phyloP scores from a whole-genome alignment of 1,140 invertebrate genomes.

The Wasmannia auropunctata region DNA sequence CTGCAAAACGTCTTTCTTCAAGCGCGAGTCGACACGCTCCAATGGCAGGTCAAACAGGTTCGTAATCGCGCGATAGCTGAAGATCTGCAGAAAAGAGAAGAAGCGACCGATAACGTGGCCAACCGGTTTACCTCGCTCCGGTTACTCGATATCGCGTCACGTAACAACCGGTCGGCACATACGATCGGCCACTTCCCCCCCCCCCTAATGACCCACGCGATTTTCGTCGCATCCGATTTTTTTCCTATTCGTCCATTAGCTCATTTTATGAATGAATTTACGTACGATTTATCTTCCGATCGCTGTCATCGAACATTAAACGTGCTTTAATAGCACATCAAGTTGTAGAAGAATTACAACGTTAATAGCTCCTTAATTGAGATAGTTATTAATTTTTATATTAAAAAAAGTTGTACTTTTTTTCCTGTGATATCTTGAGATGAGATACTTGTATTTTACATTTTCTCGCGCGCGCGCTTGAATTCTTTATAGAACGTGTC shows the following conservation, averaged over 20 bases:
- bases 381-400: not conserved
- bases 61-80: slow-evolving; percentile 64
- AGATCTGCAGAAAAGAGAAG: slow-evolving; percentile 14
- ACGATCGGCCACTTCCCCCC: slow-evolving; percentile 14
- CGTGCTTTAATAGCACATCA: not conserved
- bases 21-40: slow-evolving; percentile 91
- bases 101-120: slow-evolving; percentile 55
- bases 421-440: not conserved
- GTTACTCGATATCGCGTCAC: slow-evolving; percentile 51
- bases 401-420: not conserved
- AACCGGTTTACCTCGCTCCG: slow-evolving; percentile 70
- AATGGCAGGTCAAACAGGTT: slow-evolving; percentile 94
- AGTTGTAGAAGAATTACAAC: not conserved
- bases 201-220: not conserved
- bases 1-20: slow-evolving; percentile 90
- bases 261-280: slow-evolving; percentile 26
- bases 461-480: not conserved
- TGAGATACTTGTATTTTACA: not conserved
- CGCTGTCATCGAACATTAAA: not conserved
- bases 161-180: slow-evolving; percentile 43
- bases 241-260: not conserved
- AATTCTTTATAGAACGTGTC: not conserved
- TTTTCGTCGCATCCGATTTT: slow-evolving; percentile 13
- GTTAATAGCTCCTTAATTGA: not conserved
- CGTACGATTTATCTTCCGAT: not conserved